Evolutionary conservation across 2,888 invertebrate species (phyloP).

Genomic region (Dicranocentrus wangi): DNA sequence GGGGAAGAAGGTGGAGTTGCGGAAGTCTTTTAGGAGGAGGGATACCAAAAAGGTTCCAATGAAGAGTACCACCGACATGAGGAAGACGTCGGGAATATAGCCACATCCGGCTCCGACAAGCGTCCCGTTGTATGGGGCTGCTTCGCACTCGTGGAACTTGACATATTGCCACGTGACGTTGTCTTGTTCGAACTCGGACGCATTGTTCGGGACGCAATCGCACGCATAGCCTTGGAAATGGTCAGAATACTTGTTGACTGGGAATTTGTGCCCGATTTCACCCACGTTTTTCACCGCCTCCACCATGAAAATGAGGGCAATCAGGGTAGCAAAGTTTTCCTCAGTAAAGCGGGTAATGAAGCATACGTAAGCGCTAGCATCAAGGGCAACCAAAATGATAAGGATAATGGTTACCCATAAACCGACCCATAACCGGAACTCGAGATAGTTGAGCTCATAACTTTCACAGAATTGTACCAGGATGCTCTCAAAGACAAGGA

Average conservation of each 20-base stretch:
- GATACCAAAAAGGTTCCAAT: constrained; percentile 75
- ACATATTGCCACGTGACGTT: constrained; percentile 30
- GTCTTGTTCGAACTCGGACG: constrained; percentile 20
- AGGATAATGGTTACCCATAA: constrained; percentile 74
- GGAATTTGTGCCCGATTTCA: constrained; percentile 36
- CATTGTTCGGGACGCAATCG: constrained; percentile 18
- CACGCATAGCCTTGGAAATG: constrained; percentile 14
- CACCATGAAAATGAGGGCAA: constrained; percentile 74
- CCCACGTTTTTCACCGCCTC: constrained; percentile 69
- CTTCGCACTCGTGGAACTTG: constrained; percentile 25
- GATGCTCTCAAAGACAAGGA: constrained; percentile 77
- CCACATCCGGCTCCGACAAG: constrained; percentile 15
- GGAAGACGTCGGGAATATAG: constrained; percentile 71
- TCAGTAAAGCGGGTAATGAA: constrained; percentile 74
- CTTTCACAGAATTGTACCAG: constrained; percentile 74
- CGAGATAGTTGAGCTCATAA: constrained; percentile 64
- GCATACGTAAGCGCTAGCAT: constrained; percentile 74
- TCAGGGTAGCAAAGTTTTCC: constrained; percentile 74
- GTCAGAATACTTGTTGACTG: constrained; percentile 14
- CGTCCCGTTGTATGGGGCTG: constrained; percentile 8
- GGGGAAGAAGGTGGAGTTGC: constrained; percentile 73
- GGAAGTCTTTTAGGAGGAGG: constrained; percentile 73
- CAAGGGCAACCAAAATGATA: constrained; percentile 73
- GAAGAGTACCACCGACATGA: constrained; percentile 75
- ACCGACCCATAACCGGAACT: constrained; percentile 74